Base-by-base conservation (phyloP, 2,113 vertebrate species). In the Hippocampus abdominalis region DNA sequence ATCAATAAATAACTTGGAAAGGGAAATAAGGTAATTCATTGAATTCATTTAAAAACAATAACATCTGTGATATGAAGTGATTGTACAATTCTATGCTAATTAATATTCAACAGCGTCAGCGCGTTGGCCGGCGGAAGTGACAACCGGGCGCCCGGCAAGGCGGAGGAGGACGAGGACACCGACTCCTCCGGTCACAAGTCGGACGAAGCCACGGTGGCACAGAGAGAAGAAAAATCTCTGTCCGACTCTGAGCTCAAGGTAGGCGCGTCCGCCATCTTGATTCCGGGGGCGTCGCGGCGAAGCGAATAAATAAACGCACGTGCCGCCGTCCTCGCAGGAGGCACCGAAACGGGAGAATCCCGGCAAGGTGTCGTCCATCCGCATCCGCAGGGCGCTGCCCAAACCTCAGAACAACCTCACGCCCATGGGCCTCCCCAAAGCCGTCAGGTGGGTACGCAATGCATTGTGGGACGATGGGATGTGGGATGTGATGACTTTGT, bases 371-470 rank as follows among this genome's bases (percentile, higher is more conserved):
- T 96, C 95, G 6, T 89, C 91, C 60, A 94, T 96, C 74, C 87
- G 92, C 78, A 96, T 96, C 76, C 91, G 94, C 25, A 94, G 89
- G 83, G 90, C 92, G 4, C 89, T 93, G 6, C 91, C 87, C 36
- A 93, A 92, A 82, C 85, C 92, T 49, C 94, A 92, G 64, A 88
- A 88, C 78, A 95, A 94, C 80, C 92, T 96, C 51, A 96, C 95
- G 0, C 95, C 95, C 2, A 95, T 96, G 94, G 95, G 95, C 18
- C 91, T 96, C 44, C 95, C 95, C 72, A 94, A 92, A 74, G 87
- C 91, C 10, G 68, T 95, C 88, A 92, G 95, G 95, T 68, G 49
- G 15, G 51, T 68, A 23, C 13, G 49, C 20, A 9, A 4, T 5
- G 27, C 20, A 15, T 29, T 49, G 64, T 66, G 8, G 6, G n/a